Conservation (phyloP, 2,888 invertebrate genomes). For the Gonocerus acuteangulatus region DNA sequence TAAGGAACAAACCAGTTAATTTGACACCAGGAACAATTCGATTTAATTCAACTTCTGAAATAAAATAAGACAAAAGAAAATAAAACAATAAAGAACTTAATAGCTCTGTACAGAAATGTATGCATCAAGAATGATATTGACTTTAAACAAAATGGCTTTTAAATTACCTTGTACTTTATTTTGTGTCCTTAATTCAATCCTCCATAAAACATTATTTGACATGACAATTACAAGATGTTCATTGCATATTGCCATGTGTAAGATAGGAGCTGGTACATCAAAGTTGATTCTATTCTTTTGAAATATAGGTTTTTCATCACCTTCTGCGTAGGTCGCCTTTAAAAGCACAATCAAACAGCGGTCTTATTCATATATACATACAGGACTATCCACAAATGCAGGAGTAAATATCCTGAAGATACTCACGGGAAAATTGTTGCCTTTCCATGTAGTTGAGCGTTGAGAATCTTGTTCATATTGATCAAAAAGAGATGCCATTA, state of each 20-base stretch:
- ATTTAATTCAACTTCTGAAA: constrained; percentile 64
- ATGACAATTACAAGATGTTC: constrained; percentile 77
- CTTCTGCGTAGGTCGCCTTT: constrained; percentile 39
- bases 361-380: no score
- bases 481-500: constrained; percentile 75
- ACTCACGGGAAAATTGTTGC: constrained; percentile 19
- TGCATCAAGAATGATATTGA: background rate
- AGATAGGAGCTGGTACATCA: constrained; percentile 68
- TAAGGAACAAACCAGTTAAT: constrained; percentile 64
- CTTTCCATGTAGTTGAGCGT: constrained; percentile 23
- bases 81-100: no score
- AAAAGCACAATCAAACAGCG: background rate
- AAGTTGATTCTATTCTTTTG: constrained; percentile 74
- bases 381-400: no score
- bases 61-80: no score
- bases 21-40: constrained; percentile 56
- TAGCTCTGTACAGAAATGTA: background rate
- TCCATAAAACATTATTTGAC: constrained; percentile 69
- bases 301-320: constrained; percentile 77
- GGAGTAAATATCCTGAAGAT: no score
- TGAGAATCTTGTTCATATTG: constrained; percentile 75
- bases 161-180: constrained; percentile 65
- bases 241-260: constrained; percentile 71
- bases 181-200: constrained; percentile 72
- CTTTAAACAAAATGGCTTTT: constrained; percentile 1